Evolutionary conservation across 2,888 invertebrate species (phyloP), one percentile per base, ranked within the genome.

Genomic region (Aspidiotus destructor): DNA sequence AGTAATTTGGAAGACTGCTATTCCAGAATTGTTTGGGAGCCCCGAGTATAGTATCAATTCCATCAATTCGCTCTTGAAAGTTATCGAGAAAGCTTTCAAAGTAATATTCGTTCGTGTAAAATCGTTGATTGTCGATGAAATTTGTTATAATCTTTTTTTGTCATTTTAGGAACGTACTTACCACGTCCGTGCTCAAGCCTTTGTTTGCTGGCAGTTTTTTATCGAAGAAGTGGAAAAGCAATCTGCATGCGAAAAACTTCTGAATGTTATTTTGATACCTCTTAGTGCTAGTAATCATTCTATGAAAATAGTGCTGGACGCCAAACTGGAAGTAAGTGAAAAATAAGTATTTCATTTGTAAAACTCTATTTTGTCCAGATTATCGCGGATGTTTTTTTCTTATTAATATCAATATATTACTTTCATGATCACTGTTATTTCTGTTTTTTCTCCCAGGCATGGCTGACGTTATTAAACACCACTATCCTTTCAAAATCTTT

Each of bases 181-280:
- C 28, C 17, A 28, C 7, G 10, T 67, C 11, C 11, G 67, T 52
- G 60, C 57, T 40, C 67, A 67, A 67, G 67, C 67, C 5, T 67
- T 67, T 16, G 67, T 60, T 41, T 67, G 67, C 28, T 67, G 67
- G 67, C 48, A 57, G 10, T 58, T 42, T 60, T 67, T 67, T 40
- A 60, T 67, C 7, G 11, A 42, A 2, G 16, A 15, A 15, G 44
- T 57, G 48, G 60, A 60, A 2, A 28, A n/a, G 16, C 13, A 44
- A 2, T 8, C 8, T 1, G 67, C 42, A 48, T 67, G 58, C 8
- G 67, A 67, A n/a, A 67, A 67, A 41, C 13, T 67, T 15, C 48
- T 57, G 44, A 60, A 60, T 42, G 60, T 67, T 13, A 9, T 67
- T 48, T n/a, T 60, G 9, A 44, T 67, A n/a, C 67, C 67, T 60